These are phyloP conservation scores for Rotaria sp. DNA, from an alignment of 2,888 invertebrate genomes.

Conservation along the genomic window DNA sequence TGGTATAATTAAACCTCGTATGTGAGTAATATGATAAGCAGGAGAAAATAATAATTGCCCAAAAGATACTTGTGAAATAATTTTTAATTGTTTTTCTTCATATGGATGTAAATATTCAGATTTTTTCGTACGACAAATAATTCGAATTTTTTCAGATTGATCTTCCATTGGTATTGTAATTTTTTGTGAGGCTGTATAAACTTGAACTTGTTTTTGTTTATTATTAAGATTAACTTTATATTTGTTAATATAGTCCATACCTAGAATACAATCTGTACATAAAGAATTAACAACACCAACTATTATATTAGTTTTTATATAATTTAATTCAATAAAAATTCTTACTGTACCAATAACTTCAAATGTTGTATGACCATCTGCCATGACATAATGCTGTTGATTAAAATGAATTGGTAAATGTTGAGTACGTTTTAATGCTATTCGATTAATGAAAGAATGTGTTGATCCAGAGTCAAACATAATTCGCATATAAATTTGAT, in stretches of 20 bases:
- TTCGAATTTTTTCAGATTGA: background rate
- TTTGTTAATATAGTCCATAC: background rate
- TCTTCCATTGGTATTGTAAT: background rate
- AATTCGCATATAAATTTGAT: background rate
- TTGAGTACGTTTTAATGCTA: background rate
- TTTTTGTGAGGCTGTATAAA: background rate
- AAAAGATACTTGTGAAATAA: background rate
- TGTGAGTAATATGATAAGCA: background rate
- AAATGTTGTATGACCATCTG: background rate
- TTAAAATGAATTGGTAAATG: background rate
- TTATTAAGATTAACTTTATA: background rate
- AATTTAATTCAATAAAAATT: background rate
- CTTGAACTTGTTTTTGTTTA: background rate
- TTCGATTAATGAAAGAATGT: background rate
- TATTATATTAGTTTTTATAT: background rate
- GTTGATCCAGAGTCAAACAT: background rate
- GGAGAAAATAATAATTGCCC: background rate
- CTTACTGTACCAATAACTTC: background rate
- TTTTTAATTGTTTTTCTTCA: background rate
- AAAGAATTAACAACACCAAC: no score
- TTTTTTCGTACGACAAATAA: background rate
- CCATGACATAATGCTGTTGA: background rate
- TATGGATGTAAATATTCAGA: background rate
- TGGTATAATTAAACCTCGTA: background rate
- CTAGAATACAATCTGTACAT: background rate